Base-by-base conservation (phyloP, 2,113 vertebrate genomes). In the Petromus typicus region DNA sequence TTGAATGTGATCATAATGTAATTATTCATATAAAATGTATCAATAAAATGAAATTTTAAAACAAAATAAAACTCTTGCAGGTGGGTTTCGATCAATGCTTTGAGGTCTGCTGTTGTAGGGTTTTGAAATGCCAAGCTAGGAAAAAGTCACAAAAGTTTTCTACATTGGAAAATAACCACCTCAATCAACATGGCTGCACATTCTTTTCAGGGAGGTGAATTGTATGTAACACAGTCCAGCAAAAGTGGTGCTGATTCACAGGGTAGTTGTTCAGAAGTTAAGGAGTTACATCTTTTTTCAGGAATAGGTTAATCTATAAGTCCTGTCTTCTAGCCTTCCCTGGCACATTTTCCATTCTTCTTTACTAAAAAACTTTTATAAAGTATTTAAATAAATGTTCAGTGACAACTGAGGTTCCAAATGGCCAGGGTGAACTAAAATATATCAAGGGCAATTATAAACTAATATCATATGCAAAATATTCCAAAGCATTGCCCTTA, bases 391-490 rank as follows among this genome's bases (percentile, higher is more conserved):
- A 92, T 90, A 64, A 97, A 94, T 86, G 66, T 80, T 90, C 73
- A 95, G 73, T 92, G 73, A 86, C 81, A 90, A 94, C 40, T 57
- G 56, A 81, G 27, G 14, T 79, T 95, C 86, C 92, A 95, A 73
- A 86, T 91, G 73, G 78, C 20, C 89, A 86, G 30, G 37, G 96
- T 95, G 90, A 95, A 83, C 86, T 79, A 80, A 92, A n/a, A 90
- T 88, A 48, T 95, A 90, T 22, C 86, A 92, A 81, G 20, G 45
- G n/a, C 69, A 88, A 96, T 94, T 94, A 81, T 85, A 48, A 90
- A 95, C 64, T 67, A 87, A 96, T 63, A 86, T 94, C 86, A 95
- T 79, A 91, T 20, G 82, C 61, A 92, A 96, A 97, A 86, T 67
- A 94, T 69, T 90, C 95, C 82, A 63, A 97, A 94, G 78, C 54